Base-by-base conservation (phyloP, 2,797 vertebrate genomes). In the Alauda arvensis region DNA sequence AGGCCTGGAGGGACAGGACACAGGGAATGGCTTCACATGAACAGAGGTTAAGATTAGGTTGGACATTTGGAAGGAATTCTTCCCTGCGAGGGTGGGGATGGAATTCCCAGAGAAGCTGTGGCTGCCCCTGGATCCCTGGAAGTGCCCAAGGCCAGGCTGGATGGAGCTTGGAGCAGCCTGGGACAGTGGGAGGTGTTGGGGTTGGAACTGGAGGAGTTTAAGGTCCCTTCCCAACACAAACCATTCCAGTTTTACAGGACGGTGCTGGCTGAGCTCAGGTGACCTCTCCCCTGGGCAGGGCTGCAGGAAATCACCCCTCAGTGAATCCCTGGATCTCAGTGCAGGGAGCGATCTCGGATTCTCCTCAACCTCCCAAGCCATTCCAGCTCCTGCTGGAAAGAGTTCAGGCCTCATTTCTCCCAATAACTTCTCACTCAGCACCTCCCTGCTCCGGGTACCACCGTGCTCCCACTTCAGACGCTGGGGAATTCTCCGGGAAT, bases 381-480 rank as follows among this genome's bases (percentile, higher is more conserved):
- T 14, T 71, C 84, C 80, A 46, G 40, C 4, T 18, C 42, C 57
- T 42, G 52, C 60, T 74, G 76, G 80, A 82, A 60, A 57, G 56
- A 81, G 40, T 63, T 52, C 71, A 62, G 85, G 71, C 43, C 62
- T 92, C 63, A 26, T 84, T 86, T 65, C 78, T 61, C 68, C 61
- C 40, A 80, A 69, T 29, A 67, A 74, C 74, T 83, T 75, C 83
- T 92, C 76, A 68, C 91, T 94, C 88, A 85, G 84, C 88, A 56
- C 88, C 89, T 85, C 72, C 89, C 78, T 72, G 81, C 86, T 66
- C 88, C 2, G 28, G 5, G 76, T n/a, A 33, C 53, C 77, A 14
- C 55, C 5, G 0, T 7, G 51, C 75, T 51, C 89, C 92, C 71
- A 28, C 87, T 91, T 86, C 89, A 84, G 83, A 77, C 3, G 1